Evolutionary conservation across 2,888 invertebrate species (phyloP), one percentile per base, ranked within the genome.

Genomic region (Blastobasis lacticolella): DNA sequence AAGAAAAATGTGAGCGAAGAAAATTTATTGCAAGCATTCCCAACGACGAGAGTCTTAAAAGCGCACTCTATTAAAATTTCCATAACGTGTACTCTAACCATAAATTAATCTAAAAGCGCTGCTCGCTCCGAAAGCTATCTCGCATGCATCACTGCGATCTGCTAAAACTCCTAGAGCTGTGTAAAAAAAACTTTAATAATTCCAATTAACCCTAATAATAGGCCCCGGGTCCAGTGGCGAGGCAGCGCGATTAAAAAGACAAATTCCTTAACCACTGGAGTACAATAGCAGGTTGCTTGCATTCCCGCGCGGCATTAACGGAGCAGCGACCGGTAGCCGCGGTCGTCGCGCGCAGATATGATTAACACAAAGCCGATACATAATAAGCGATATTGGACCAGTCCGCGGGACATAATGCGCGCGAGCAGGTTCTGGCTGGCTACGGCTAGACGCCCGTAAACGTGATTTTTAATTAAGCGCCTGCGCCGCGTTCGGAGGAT

Each of bases 161-260:
- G 80, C 79, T 80, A 79, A 80, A 81, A 82, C 72, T 78, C 72
- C 73, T 78, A 75, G 78, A 68, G 75, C 74, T 59, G 67, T 74
- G 71, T 81, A 87, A 83, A 79, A 80, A 81, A 79, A 78, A 72
- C 77, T 77, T 77, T 83, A 84, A 86, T 86, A 81, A 86, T 88
- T 85, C 83, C 86, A 87, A 88, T 87, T 86, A 87, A 83, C 80
- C 84, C 78, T 87, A 87, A 88, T 88, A 87, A 87, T 81, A 87
- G 86, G 80, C 81, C 71, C 69, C 60, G 67, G 74, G 78, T 75
- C 70, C 68, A 74, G 66, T 75, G 66, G 64, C 66, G 72, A 78
- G 71, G 75, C 80, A 81, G 78, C 63, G 75, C 80, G 81, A 85
- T 87, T 87, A 87, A 85, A 88, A 87, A 87, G 85, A 87, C 88